Evolutionary conservation across 2,797 vertebrate genomes (phyloP).

Genomic region (Pseudochirops corinnae): DNA sequence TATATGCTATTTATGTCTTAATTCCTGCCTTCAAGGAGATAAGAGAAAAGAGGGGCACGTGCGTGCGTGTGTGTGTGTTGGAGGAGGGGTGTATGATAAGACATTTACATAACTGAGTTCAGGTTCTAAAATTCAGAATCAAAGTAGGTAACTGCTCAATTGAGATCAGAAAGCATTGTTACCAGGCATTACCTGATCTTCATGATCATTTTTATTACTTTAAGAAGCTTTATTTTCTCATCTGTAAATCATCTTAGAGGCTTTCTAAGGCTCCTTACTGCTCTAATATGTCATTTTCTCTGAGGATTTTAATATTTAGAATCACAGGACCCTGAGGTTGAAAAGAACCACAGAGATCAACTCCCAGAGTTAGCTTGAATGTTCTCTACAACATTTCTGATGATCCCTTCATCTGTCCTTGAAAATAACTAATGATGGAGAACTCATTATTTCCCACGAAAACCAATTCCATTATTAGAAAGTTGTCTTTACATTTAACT

Average conservation of each 20-base stretch:
- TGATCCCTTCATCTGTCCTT: background rate
- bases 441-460: background rate
- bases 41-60: background rate
- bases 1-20: background rate
- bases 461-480: background rate
- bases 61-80: too few species aligned
- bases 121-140: constrained; percentile 27
- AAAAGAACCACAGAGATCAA: background rate
- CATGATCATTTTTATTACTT: constrained; percentile 31
- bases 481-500: background rate
- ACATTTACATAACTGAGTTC: background rate
- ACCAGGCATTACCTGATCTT: constrained; percentile 1
- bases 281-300: background rate
- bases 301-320: background rate
- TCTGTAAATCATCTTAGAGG: background rate
- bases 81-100: background rate
- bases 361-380: background rate
- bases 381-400: background rate
- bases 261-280: background rate
- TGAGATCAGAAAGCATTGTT: constrained; percentile 5
- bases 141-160: constrained; percentile 39
- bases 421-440: background rate
- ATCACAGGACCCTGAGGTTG: background rate
- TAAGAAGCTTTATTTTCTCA: background rate
- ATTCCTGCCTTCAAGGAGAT: background rate